Evolutionary conservation across 2,888 invertebrate genomes (phyloP), one percentile per base, ranked within the genome.

Genomic region (Limenitis camilla): DNA sequence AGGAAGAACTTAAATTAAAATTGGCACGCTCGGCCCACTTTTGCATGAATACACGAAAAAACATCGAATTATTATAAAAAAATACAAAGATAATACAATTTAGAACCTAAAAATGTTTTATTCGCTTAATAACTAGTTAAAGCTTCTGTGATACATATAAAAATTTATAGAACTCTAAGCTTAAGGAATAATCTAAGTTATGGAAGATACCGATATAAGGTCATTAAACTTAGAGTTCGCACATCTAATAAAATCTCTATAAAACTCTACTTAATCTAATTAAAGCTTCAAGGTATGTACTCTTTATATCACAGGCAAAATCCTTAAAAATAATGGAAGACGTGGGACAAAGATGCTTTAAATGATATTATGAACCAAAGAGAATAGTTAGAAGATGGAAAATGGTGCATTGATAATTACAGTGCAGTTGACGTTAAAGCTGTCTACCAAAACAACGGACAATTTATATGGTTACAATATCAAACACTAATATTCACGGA

Each of bases 341-440:
- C 85, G 53, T 67, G 74, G 67, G 63, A 65, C 52, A 50, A 53
- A 56, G 54, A 60, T 44, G 53, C 53, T 48, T 49, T 38, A 51
- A 54, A 39, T 31, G 45, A 49, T 45, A 54, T 57, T 54, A 49
- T 45, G 52, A 55, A 67, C 74, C 69, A 65, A 72, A 72, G 68
- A 70, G 72, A 70, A 49, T 40, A 53, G 29, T 40, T 41, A 40
- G 46, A 46, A 79, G 74, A 68, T 67, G 66, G 72, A 74, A 70
- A 72, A 63, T 70, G 67, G 85, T 85, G 85, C 85, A 70, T 64
- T 66, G 67, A 68, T 79, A 79, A 79, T 76, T 83, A 85, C 85
- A 86, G 86, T 87, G 86, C 85, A 75, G 75, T 72, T 64, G 61
- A 69, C 70, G 70, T 84, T 87, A 87, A 87, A 87, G 87, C 87